A percentile compares a stretch with the other conserved stretches of the same genome.
Conservation (phyloP, 1,140 invertebrate species). For the Microplitis mediator region DNA sequence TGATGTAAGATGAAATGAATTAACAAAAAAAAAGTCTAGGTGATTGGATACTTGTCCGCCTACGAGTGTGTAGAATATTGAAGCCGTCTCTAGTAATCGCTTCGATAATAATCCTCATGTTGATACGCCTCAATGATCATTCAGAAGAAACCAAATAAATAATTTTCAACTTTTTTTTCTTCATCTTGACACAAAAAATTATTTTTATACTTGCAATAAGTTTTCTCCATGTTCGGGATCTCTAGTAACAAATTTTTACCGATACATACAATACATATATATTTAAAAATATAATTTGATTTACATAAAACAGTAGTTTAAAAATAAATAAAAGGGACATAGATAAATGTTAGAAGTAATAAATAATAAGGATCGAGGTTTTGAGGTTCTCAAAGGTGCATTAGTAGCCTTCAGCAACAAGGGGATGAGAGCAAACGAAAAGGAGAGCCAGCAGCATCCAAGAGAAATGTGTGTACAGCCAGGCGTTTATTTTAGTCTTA, state of each 20-base stretch:
- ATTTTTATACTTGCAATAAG: not conserved
- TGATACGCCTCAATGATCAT: slow-evolving; percentile 25
- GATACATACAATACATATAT: no score
- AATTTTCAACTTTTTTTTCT: not conserved
- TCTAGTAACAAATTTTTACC: no score
- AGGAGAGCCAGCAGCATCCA: slow-evolving; percentile 17
- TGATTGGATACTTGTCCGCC: slow-evolving; percentile 24
- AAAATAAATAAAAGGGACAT: not conserved
- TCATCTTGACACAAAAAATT: not conserved
- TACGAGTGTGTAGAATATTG: not conserved
- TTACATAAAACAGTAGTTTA: not conserved
- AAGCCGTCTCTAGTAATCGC: slow-evolving; percentile 14
- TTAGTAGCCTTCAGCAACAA: not conserved
- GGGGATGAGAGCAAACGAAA: slow-evolving; percentile 17
- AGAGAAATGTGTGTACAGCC: slow-evolving; percentile 45
- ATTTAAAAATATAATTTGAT: not conserved
- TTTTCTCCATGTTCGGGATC: no score
- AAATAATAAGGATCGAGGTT: slow-evolving; percentile 12
- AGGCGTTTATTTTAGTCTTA: slow-evolving; percentile 52
- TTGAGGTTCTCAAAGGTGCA: slow-evolving; percentile 13
- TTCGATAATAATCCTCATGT: slow-evolving; percentile 23
- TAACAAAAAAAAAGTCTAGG: slow-evolving; percentile 20
- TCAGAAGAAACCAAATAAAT: not conserved
- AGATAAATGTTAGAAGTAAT: not conserved
- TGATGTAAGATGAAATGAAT: slow-evolving; percentile 9